These are phyloP conservation scores for Himalopsyche tibetana DNA, from an alignment of 2,888 invertebrate genomes.

Conservation along the genomic window DNA sequence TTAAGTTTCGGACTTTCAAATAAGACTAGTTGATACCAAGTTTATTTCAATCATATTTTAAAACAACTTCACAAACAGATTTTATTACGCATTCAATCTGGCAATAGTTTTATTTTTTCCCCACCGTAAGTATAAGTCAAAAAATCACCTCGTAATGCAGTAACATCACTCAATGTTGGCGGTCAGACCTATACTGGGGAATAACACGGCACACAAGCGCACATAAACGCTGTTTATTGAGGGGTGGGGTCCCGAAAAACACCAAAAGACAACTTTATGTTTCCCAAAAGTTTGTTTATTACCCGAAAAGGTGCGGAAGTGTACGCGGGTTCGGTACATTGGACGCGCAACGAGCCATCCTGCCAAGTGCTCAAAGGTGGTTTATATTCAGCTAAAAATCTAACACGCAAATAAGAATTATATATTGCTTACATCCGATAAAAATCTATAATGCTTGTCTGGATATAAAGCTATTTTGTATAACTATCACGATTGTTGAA, in stretches of 20 bases:
- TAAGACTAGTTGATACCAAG: too few relatives aligned
- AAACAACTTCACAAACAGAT: too few relatives aligned
- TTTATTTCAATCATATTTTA: too few relatives aligned
- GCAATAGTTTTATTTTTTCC: too few relatives aligned
- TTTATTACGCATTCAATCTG: too few relatives aligned
- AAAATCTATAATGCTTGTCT: not conserved
- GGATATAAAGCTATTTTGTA: too few relatives aligned
- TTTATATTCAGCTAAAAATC: not conserved
- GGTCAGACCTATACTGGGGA: not conserved
- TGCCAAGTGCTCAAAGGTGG: constrained; percentile 17
- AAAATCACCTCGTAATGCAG: too few relatives aligned
- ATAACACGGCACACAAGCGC: constrained; percentile 34
- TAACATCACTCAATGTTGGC: not conserved
- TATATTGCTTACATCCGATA: not conserved
- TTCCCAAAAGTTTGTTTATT: constrained; percentile 64
- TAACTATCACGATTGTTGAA: too few relatives aligned
- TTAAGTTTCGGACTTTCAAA: too few relatives aligned
- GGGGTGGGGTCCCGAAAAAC: constrained; percentile 53
- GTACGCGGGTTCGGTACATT: constrained; percentile 60
- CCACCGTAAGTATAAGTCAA: too few relatives aligned
- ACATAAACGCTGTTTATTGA: constrained; percentile 33
- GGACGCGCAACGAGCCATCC: constrained; percentile 55
- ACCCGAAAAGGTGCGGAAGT: constrained; percentile 63
- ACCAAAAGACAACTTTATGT: constrained; percentile 57
- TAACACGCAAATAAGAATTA: constrained; percentile 1